phyloP scores from a whole-genome alignment of 2,113 vertebrate genomes.

The Procavia capensis region DNA sequence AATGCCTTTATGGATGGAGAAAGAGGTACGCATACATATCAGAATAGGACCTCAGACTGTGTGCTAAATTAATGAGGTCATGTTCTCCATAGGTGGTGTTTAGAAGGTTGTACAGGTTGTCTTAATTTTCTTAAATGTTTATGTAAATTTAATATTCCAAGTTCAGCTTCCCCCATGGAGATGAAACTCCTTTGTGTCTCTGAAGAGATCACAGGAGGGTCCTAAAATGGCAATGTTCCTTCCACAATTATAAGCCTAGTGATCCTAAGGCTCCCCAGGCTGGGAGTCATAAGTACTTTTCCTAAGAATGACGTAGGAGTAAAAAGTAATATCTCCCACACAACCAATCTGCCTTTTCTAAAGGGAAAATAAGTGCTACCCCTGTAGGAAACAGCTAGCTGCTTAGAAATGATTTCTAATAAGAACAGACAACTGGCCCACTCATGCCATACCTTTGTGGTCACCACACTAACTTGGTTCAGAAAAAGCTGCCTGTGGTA shows the following conservation, averaged over 20 bases:
- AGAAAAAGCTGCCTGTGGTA: neutral
- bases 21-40: no score
- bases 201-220: neutral
- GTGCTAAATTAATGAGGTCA: neutral
- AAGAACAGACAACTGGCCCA: neutral
- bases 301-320: neutral
- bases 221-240: neutral
- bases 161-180: neutral
- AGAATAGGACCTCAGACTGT: no score
- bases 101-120: neutral
- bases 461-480: neutral
- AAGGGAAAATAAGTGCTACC: neutral
- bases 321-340: neutral
- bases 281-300: neutral
- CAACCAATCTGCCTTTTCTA: neutral
- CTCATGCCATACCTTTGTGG: neutral
- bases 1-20: neutral
- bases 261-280: neutral
- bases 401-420: neutral
- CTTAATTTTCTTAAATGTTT: neutral
- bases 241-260: neutral
- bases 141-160: slow-evolving; percentile 14
- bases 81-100: neutral
- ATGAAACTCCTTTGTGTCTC: neutral
- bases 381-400: neutral